phyloP scores from a whole-genome alignment of 1,140 invertebrate species.

The Hermatobates lingyangjiaoensis region DNA sequence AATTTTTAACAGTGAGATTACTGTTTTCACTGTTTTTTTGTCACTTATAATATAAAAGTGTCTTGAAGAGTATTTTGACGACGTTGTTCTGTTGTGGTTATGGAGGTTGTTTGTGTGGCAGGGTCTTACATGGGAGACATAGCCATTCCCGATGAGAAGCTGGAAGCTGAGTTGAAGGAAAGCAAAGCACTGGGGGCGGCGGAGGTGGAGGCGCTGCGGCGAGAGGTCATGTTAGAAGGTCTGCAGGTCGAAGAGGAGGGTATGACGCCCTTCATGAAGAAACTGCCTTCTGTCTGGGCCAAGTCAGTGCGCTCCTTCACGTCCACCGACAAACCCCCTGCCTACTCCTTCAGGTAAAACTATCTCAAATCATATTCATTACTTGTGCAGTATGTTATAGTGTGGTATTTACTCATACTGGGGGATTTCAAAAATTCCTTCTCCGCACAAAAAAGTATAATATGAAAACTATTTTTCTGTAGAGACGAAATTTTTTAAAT shows the following conservation, averaged over 20 bases:
- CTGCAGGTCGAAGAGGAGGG: conserved; percentile 65
- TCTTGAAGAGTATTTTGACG: too few relatives aligned
- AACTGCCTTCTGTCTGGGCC: not conserved
- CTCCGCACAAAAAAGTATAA: too few relatives aligned
- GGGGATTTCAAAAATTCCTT: too few relatives aligned
- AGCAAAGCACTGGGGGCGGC: conserved; percentile 21
- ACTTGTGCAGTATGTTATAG: too few relatives aligned
- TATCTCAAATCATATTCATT: too few relatives aligned
- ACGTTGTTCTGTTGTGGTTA: too few relatives aligned
- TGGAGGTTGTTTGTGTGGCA: conserved; percentile 13
- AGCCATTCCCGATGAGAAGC: conserved; percentile 15
- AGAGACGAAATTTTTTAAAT: too few relatives aligned
- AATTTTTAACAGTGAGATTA: too few relatives aligned
- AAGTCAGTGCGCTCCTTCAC: not conserved
- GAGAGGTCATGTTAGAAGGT: conserved; percentile 55
- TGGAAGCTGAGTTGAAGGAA: conserved; percentile 12
- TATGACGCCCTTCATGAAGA: conserved; percentile 32
- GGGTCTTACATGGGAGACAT: conserved; percentile 18
- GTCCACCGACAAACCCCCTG: not conserved
- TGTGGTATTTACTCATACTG: too few relatives aligned
- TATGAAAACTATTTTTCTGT: too few relatives aligned
- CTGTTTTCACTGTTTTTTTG: too few relatives aligned
- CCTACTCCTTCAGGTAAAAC: not conserved
- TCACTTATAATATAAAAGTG: too few relatives aligned
- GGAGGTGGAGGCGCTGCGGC: conserved; percentile 54